phyloP scores from a whole-genome alignment of 2,113 vertebrate species.

The Nansenia antarctica region DNA sequence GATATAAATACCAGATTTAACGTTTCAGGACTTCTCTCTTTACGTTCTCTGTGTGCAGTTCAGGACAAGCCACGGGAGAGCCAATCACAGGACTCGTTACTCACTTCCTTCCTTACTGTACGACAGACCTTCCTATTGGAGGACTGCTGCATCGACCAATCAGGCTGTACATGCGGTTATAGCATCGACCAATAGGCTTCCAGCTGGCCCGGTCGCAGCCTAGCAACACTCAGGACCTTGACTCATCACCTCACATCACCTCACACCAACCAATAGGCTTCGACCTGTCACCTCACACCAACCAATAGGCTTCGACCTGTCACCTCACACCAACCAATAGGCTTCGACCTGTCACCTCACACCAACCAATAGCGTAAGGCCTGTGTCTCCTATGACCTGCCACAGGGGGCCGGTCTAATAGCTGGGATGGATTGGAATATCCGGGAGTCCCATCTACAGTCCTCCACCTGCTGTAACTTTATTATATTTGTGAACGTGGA shows the following conservation, averaged over 20 bases:
- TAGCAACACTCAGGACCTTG: constrained; percentile 8
- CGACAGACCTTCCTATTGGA: neutral
- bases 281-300: neutral
- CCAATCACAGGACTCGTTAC: neutral
- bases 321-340: neutral
- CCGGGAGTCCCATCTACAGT: too few species aligned
- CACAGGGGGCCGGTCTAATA: too few species aligned
- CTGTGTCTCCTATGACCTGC: neutral
- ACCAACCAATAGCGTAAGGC: neutral
- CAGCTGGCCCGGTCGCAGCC: neutral
- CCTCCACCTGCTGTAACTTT: too few species aligned
- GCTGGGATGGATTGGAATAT: too few species aligned
- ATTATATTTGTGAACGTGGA: too few species aligned
- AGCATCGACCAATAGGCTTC: too few species aligned
- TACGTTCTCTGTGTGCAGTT: neutral
- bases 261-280: neutral
- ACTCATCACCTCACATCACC: neutral
- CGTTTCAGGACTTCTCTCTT: too few species aligned
- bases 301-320: neutral
- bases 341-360: neutral
- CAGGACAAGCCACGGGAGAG: neutral
- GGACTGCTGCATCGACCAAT: neutral
- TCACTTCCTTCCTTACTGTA: neutral
- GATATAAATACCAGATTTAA: too few species aligned
- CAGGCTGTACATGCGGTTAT: too few species aligned